phyloP scores from a whole-genome alignment of 2,113 vertebrate species.

The Donacobius atricapilla region DNA sequence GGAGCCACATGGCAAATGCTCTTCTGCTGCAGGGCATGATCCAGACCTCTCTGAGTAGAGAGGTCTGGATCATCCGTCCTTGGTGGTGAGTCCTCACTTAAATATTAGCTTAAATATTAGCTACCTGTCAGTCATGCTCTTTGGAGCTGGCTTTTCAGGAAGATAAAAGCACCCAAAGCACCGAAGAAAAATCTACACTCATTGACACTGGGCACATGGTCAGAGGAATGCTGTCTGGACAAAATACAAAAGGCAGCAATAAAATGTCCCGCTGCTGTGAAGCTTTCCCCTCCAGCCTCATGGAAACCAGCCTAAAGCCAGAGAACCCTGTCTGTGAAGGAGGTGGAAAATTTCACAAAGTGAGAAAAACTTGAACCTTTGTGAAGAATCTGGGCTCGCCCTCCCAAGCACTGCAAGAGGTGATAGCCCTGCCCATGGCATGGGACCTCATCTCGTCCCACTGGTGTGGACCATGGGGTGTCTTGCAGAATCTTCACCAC shows the following conservation, averaged over 20 bases:
- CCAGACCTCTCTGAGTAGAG: background rate
- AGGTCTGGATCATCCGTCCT: too few relatives aligned
- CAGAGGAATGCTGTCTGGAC: constrained; percentile 29
- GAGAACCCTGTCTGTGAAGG: background rate
- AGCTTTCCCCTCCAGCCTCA: background rate
- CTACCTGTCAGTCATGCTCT: background rate
- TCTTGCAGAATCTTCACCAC: background rate
- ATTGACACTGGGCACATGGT: background rate
- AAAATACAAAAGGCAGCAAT: constrained; percentile 37
- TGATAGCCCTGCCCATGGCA: rapidly evolving
- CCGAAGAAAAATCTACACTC: background rate
- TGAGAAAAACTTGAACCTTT: background rate
- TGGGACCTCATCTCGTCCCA: rapidly evolving
- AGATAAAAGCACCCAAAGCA: background rate
- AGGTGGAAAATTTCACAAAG: constrained; percentile 10
- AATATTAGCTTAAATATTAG: background rate
- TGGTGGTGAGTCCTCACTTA: background rate
- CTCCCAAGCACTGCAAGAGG: rapidly evolving
- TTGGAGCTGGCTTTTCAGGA: background rate
- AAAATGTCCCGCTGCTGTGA: background rate
- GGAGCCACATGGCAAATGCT: background rate
- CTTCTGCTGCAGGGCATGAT: background rate
- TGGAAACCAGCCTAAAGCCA: background rate
- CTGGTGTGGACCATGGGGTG: background rate
- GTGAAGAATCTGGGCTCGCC: background rate